Evolutionary conservation across 2,888 invertebrate species (phyloP), one percentile per base, ranked within the genome.

Genomic region (Diplazon laetatorius): DNA sequence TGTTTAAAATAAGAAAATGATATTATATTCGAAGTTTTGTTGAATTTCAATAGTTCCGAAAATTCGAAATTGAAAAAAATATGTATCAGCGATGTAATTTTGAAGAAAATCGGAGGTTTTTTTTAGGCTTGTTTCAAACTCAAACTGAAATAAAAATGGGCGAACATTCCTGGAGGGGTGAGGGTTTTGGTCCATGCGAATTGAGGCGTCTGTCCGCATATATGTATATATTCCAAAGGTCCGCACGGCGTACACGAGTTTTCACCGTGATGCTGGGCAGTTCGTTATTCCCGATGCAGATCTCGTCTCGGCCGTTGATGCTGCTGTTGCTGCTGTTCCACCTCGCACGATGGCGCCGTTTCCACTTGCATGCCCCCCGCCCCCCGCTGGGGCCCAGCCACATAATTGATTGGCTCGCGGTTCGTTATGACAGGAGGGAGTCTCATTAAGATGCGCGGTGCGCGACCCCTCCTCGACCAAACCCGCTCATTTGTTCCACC

Each of bases 341-440:
- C 44, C 10, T 60, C 46, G 25, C 39, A 39, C 12, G 25, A 50
- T 66, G 14, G 52, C 18, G 62, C 22, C 52, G 18, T 50, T 48
- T 60, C 72, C 30, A 46, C 75, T 20, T 52, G 44, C 22, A 22
- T 35, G 65, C 76, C 76, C 76, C 68, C 66, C 69, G 78, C 62
- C 73, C 68, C 66, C 69, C 75, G 55, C 73, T 70, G 68, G 78
- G 37, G 60, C 69, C 73, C 55, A 70, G 80, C 82, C 82, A 83
- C 86, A 86, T 88, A 89, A 89, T 89, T 88, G 89, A 89, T 89
- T 87, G 88, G 88, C 83, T 84, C 82, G 79, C 72, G 86, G 88
- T 87, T 89, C 88, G 88, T 89, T 89, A 89, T 89, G 89, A 88
- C 88, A 88, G 76, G 72, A 69, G 76, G 87, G 80, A 86, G 87